Base-by-base conservation (phyloP, 2,113 vertebrate species). In the Mus musculus region DNA sequence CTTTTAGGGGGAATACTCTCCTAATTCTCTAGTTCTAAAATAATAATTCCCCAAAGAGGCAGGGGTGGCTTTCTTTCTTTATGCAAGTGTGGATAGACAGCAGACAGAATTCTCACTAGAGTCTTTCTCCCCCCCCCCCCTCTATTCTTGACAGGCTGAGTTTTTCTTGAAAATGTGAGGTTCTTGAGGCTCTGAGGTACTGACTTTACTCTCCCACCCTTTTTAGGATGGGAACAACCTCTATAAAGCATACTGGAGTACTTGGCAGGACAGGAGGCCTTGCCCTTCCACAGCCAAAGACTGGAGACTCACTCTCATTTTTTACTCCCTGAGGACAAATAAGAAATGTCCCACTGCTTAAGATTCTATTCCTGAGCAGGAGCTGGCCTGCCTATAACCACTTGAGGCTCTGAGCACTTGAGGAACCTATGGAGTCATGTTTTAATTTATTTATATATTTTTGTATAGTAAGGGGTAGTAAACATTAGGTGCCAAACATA, bases 391-490 rank as follows among this genome's bases (percentile, higher is more conserved):
- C 61, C 33, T 89, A 77, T 87, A 49, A 92, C 92, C 81, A 95
- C 39, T n/a, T 71, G 59, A 84, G 52, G 80, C 59, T 94, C 82
- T 86, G 42, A 19, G 19, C 30, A 91, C n/a, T 73, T 39, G n/a
- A 13, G 67, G 17, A 54, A 89, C n/a, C 49, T 77, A 52, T 86
- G 73, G 59, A 93, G 46, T 54, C 33, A 86, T 13, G 10, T 82
- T 96, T 75, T 87, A n/a, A 94, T 67, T 94, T 91, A 97, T 81
- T 71, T 91, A 56, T 19, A 89, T 54, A 94, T 80, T 93, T 91
- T 94, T 65, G 93, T 71, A 92, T 28, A 93, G 42, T 81, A 61
- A 42, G 24, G 54, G 49, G 39, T 61, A 91, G 78, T 42, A 93
- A 94, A 87, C 78, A 96, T 90, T 89, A 95, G 78, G 80, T 94